Evolutionary conservation across 2,797 vertebrate genomes (phyloP), one percentile per base, ranked within the genome.

Genomic region (Lithobates pipiens): DNA sequence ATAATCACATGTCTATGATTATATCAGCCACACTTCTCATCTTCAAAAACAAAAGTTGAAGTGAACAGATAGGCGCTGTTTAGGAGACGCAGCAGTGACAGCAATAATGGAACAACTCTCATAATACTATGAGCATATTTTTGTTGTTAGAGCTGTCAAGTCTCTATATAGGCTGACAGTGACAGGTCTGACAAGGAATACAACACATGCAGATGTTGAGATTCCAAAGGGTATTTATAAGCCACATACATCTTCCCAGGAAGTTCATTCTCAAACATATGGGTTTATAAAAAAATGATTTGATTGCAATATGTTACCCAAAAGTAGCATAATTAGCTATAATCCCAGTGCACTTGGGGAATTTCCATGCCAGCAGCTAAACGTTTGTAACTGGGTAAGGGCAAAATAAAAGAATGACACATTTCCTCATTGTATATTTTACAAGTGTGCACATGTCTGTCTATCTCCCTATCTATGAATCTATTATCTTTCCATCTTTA

Each of bases 151-250:
- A 32, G 83, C 76, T 72, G 83, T 72, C 54, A 71, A 18, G 21
- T 72, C 18, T 32, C 77, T 44, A 65, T 50, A 68, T n/a, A 44
- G 27, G 63, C 15, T 36, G 63, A 36, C 69, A 42, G 29, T 70
- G 82, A 84, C 82, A 84, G 34, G 54, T 68, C 36, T 76, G 82
- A 77, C 74, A 57, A 69, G 68, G n/a, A 84, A 61, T 61, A 50
- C 25, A 70, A 25, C 46, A 57, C 73, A 83, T 74, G 72, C 72
- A 83, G 81, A 72, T 85, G 54, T 72, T 79, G 68, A 72, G 54
- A 71, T 78, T 85, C 76, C 72, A 80, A 54, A 46, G 42, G 69
- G 27, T 68, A 68, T 57, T 34, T 46, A 76, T 71, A 9, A 84
- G n/a, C 70, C 32, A 71, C 54, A 39, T 70, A 76, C 65, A n/a